Conservation (phyloP, 2,797 vertebrate species). For the Graptemys geographica region DNA sequence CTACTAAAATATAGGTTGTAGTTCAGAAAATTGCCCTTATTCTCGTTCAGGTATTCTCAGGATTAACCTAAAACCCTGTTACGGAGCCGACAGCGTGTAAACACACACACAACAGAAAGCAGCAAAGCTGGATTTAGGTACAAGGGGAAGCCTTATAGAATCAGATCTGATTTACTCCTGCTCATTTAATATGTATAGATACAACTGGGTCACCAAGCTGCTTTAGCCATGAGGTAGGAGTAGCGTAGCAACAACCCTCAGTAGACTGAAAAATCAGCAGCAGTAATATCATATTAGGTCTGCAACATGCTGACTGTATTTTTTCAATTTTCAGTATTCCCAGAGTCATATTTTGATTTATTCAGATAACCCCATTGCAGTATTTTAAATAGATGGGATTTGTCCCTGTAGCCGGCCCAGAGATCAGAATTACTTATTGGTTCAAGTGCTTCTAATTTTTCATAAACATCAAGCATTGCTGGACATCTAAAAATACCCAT, state of each 20-base stretch:
- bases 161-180: constrained; percentile 72
- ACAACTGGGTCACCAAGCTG: constrained; percentile 73
- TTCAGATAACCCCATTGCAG: background rate
- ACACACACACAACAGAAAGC: background rate
- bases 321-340: constrained; percentile 33
- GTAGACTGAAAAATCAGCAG: constrained; percentile 57
- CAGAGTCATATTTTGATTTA: background rate
- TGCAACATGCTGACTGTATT: constrained; percentile 2
- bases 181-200: constrained; percentile 72
- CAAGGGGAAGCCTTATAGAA: constrained; percentile 58
- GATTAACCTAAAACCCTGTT: constrained; percentile 73
- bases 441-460: background rate
- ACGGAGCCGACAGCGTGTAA: constrained; percentile 27
- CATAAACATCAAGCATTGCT: background rate
- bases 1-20: constrained; percentile 24
- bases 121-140: constrained; percentile 60
- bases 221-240: constrained; percentile 68
- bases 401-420: background rate
- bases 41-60: constrained; percentile 58
- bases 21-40: constrained; percentile 15
- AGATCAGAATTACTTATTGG: background rate
- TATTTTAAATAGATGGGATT: background rate
- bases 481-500: background rate
- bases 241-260: constrained; percentile 60
- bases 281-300: constrained; percentile 19